Evolutionary conservation across 2,113 vertebrate species (phyloP).

Genomic region (Dolichotis patagonum): DNA sequence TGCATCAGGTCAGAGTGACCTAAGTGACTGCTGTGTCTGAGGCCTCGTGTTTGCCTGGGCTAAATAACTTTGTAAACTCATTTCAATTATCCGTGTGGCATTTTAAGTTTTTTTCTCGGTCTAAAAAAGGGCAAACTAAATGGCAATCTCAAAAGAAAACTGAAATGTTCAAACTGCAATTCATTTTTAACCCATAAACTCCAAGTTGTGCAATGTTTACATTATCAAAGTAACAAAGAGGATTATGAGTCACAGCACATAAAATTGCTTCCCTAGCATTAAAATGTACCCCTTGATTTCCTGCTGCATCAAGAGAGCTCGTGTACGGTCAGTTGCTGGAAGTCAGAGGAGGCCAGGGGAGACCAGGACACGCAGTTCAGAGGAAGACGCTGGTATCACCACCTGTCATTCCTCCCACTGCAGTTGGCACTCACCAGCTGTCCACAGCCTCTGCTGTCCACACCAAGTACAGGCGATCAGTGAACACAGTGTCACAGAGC

Average conservation of each 20-base stretch:
- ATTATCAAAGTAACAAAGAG: neutral
- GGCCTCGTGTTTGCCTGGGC: too few species aligned
- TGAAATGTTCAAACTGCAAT: neutral
- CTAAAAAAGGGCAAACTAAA: neutral
- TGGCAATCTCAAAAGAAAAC: neutral
- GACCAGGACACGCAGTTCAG: neutral
- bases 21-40: neutral
- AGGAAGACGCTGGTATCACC: neutral
- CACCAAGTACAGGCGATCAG: neutral
- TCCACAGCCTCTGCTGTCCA: neutral
- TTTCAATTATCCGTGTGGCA: neutral
- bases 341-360: neutral
- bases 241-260: neutral
- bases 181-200: neutral
- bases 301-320: neutral
- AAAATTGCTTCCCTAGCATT: neutral
- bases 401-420: neutral
- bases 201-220: slow-evolving; percentile 6
- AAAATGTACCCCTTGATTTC: neutral
- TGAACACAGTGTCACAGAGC: neutral
- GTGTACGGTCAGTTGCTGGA: neutral
- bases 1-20: neutral
- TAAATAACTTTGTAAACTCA: neutral
- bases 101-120: neutral
- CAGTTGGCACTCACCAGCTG: neutral